Evolutionary conservation across 2,113 vertebrate species (phyloP).

Genomic region (Dromas ardeola): DNA sequence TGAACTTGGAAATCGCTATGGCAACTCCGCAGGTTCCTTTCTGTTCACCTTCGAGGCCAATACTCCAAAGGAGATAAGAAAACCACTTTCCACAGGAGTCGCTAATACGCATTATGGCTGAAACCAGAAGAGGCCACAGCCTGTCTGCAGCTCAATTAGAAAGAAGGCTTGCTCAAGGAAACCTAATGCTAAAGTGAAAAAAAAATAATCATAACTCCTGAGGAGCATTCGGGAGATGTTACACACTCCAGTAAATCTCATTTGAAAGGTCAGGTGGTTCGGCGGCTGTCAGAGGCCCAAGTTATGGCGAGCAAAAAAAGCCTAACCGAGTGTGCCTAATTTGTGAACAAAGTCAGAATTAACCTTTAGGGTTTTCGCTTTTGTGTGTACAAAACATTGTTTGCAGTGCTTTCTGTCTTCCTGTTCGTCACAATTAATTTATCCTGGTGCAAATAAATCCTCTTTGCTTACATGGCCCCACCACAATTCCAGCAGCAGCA

Average conservation of each 20-base stretch:
- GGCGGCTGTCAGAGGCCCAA: not conserved
- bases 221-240: not conserved
- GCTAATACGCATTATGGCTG: not conserved
- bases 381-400: slow-evolving; percentile 35
- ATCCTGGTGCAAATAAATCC: slow-evolving; percentile 37
- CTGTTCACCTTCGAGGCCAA: not conserved
- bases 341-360: slow-evolving; percentile 60
- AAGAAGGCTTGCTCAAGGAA: not conserved
- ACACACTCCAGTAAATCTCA: not conserved
- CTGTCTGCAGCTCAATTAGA: not conserved
- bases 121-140: not conserved
- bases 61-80: not conserved
- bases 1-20: slow-evolving; percentile 32
- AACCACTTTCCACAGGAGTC: not conserved
- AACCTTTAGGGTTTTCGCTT: not conserved
- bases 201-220: not conserved
- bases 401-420: slow-evolving; percentile 25
- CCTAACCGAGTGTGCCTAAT: slow-evolving; percentile 44
- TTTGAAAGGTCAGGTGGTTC: slow-evolving; percentile 41
- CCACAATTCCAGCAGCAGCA: slow-evolving; percentile 8
- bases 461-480: not conserved
- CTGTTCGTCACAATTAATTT: slow-evolving; percentile 15
- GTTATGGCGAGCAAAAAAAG: not conserved
- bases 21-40: not conserved
- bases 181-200: not conserved